Base-by-base conservation (phyloP, 2,797 vertebrate species). In the Molossus alvarezi region DNA sequence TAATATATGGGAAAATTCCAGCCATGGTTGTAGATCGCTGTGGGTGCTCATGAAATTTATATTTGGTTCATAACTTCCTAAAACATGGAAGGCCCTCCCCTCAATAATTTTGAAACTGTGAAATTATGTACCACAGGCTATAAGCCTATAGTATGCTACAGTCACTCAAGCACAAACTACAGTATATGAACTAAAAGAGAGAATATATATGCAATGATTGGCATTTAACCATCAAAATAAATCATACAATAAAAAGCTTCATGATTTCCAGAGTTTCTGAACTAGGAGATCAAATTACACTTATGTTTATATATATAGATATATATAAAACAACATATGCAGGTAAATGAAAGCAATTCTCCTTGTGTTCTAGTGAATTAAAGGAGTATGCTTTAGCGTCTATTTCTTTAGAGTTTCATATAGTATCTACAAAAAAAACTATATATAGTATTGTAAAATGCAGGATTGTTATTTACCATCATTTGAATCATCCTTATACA, bases 1-100 rank as follows among this genome's bases (percentile, higher is more conserved):
- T 99, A 95, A 99, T 99, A 98, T 99, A 99, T 0, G 99, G 99
- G 97, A 99, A 99, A 98, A 99, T 99, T 98, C 99, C 99, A 0
- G 99, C 99, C 97, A 99, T 99, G 99, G 99, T 99, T 96, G 99
- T 99, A 98, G 99, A 99, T 97, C 99, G 99, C 72, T 99, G 99
- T 5, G 99, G 99, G 92, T 99, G 99, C 98, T 99, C 99, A 58
- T 99, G 99, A 99, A 98, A 94, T 27, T 65, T 33, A 71, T 10
- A 0, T 27, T 27, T 82, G 85, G 65, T 84, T 94, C 72, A 65
- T 82, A 0, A 3, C 96, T 97, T 97, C 92, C 6, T 41, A 90
- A 95, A 81, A 85, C 7, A 15, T 33, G 93, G 98, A 98, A 97
- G 96, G 45, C 97, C 98, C 81, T 94, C 98, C 98, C 98, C 98